These are phyloP conservation scores for Chymomyza caudatula DNA, from an alignment of 2,888 invertebrate species.

Conservation along the genomic window DNA sequence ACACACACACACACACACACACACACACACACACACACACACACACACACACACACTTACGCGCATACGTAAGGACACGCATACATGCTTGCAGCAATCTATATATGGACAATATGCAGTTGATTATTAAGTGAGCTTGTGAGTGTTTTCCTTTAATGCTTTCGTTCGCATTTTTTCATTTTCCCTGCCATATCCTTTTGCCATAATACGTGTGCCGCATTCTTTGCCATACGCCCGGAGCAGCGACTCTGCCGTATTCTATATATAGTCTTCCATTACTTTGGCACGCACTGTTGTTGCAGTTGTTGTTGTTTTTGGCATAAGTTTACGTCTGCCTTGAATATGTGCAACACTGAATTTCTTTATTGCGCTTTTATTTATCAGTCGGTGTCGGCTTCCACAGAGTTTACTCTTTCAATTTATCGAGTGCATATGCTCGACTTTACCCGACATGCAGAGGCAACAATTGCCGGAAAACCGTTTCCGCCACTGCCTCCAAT, in stretches of 20 bases:
- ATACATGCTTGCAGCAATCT: constrained; percentile 2
- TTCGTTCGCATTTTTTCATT: constrained; percentile 13
- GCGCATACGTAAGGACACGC: neutral
- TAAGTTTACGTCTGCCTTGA: constrained; percentile 26
- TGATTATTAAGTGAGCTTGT: constrained; percentile 49
- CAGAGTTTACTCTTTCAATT: constrained; percentile 56
- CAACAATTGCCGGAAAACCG: neutral
- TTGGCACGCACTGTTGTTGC: constrained; percentile 7
- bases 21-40: neutral
- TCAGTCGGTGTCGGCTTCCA: constrained; percentile 39
- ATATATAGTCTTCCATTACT: neutral
- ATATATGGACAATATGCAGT: constrained; percentile 36
- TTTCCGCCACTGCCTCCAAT: neutral
- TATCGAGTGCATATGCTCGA: constrained; percentile 17
- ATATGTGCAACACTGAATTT: constrained; percentile 39
- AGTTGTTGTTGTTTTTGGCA: constrained; percentile 16
- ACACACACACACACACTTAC: neutral
- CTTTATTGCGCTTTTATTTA: constrained; percentile 64
- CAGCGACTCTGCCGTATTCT: neutral
- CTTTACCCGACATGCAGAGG: neutral
- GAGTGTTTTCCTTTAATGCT: neutral
- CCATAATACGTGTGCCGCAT: constrained; percentile 3
- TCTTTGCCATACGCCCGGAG: constrained; percentile 17
- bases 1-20: too few species aligned
- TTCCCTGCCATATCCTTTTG: constrained; percentile 3